Evolutionary conservation across 1,140 invertebrate species (phyloP).

Genomic region (Drosophila lini): DNA sequence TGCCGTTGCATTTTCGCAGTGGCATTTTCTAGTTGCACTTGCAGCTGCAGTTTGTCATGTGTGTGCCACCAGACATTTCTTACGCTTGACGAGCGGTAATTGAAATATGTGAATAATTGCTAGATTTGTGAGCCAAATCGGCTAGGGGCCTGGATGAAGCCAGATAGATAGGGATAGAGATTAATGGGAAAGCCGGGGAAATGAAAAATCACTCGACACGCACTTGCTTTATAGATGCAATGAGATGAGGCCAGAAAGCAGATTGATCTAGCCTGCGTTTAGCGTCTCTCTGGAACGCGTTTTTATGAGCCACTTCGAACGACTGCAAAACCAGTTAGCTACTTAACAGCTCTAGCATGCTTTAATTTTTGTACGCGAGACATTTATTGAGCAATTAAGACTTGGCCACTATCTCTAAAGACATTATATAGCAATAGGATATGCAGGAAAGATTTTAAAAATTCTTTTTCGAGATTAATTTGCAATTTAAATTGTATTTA

Average conservation of each 20-base stretch:
- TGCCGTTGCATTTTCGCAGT: conserved; percentile 19
- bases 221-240: conserved; percentile 1
- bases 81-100: conserved; percentile 68
- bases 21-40: conserved; percentile 36
- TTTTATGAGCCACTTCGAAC: not conserved
- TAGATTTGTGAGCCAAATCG: conserved; percentile 66
- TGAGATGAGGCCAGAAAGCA: conserved; percentile 7
- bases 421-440: not conserved
- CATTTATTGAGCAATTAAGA: conserved; percentile 24
- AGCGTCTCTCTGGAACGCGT: not conserved
- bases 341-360: conserved; percentile 11
- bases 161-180: not conserved
- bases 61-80: conserved; percentile 56
- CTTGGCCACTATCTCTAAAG: not conserved
- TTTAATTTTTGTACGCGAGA: not conserved
- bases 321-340: conserved; percentile 19
- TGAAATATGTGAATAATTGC: conserved; percentile 72
- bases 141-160: conserved; percentile 27
- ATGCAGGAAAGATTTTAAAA: not conserved
- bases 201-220: conserved; percentile 22
- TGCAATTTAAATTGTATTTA: not conserved
- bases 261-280: conserved; percentile 1
- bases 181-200: conserved; percentile 12
- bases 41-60: conserved; percentile 78
- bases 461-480: not conserved